Conservation (phyloP, 2,113 vertebrate species). For the Psittacus erithacus region DNA sequence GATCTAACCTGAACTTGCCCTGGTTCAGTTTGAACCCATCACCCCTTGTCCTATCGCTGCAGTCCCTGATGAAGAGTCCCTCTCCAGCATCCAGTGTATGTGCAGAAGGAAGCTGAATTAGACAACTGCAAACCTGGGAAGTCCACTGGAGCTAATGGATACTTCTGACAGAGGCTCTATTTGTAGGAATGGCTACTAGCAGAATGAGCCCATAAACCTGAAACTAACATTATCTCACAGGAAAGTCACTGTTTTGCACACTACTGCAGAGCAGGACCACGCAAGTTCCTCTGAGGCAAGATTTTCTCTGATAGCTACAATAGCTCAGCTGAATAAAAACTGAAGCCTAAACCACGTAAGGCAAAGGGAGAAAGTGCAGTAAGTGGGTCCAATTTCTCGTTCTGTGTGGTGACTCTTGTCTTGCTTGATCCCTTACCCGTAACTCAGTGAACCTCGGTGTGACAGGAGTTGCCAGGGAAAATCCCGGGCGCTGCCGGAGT, state of each 20-base stretch:
- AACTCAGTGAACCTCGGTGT: background rate
- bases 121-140: background rate
- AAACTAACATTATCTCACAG: background rate
- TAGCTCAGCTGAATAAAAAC: background rate
- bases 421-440: background rate
- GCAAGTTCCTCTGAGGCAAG: background rate
- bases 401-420: background rate
- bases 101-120: background rate
- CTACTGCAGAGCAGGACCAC: background rate
- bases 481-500: background rate
- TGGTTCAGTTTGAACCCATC: background rate
- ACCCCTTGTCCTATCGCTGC: background rate
- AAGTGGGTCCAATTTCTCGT: background rate
- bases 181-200: background rate
- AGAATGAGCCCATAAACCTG: background rate
- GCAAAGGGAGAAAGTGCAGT: background rate
- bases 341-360: background rate
- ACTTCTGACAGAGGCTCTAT: background rate
- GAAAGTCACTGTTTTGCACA: background rate
- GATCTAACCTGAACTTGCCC: background rate
- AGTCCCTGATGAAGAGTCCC: background rate
- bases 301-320: background rate
- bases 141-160: background rate
- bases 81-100: background rate
- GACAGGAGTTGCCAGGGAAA: conserved; percentile 22